Base-by-base conservation (phyloP, 2,797 vertebrate species). In the Fratercula arctica region DNA sequence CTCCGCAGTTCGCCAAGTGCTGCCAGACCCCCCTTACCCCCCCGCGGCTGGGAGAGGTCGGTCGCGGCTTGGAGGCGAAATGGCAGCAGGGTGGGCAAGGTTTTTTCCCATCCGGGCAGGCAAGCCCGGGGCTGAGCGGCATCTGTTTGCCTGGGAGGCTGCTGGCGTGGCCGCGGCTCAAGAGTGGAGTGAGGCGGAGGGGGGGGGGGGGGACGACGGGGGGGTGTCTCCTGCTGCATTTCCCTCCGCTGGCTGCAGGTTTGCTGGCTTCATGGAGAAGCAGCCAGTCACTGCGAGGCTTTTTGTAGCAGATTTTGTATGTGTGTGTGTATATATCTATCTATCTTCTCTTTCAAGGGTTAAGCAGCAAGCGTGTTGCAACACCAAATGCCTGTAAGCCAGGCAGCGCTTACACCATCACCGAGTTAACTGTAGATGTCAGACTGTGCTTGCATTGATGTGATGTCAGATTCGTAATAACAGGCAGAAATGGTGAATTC, bases 381-480 rank as follows among this genome's bases (percentile, higher is more conserved):
- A 33, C 85, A 54, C 43, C 64, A n/a, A 37, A 35, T 28, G 85
- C 61, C 73, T 92, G 95, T 90, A 67, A 92, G 87, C 39, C 91
- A 54, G 93, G 93, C 92, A 39, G 84, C 91, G 53, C 96, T 97
- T 92, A 95, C 93, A 96, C 96, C 90, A 13, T 87, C 81, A 3
- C 93, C 48, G 89, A 94, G 75, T 95, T 94, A 93, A 97, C 95
- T 96, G 97, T 97, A 97, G 97, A 95, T 96, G 97, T 97, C 96
- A 92, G 96, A 37, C 96, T 95, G 87, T 74, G 94, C 95, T 86
- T 87, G 86, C 75, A 43, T 54, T 72, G 86, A n/a, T 61, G 86
- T 90, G 87, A 85, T 91, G 90, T 83, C 95, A 92, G 77, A 46
- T 69, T 56, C 5, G 13, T 70, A 50, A 78, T 28, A 84, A 70